Evolutionary conservation across 2,888 invertebrate genomes (phyloP).

Genomic region (Micoletzkya japonica): DNA sequence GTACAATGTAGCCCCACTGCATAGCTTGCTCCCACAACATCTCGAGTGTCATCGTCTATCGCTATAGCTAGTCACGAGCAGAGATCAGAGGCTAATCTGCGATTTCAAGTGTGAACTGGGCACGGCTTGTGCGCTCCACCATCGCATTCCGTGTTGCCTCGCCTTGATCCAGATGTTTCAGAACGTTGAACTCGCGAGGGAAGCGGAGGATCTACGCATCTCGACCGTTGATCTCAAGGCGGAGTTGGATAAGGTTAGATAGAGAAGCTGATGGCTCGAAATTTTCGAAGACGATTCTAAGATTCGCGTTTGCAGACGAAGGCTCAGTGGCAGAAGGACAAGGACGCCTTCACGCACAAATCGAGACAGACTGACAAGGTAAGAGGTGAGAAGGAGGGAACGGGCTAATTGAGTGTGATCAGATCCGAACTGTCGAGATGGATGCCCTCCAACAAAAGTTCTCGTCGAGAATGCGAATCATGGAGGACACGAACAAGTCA

Average conservation of each 20-base stretch:
- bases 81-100: too few species aligned
- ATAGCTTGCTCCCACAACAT: too few species aligned
- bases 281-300: too few species aligned
- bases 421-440: slow-evolving; percentile 53
- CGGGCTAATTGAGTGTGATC: background rate
- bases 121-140: too few species aligned
- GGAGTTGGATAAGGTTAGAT: slow-evolving; percentile 44
- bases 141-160: too few species aligned
- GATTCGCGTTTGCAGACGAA: slow-evolving; percentile 29
- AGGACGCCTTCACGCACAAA: slow-evolving; percentile 57
- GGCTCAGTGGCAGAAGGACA: slow-evolving; percentile 51
- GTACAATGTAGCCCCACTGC: too few species aligned
- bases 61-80: too few species aligned
- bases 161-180: too few species aligned
- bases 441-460: slow-evolving; percentile 63
- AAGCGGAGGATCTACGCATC: slow-evolving; percentile 47
- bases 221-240: slow-evolving; percentile 56
- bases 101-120: too few species aligned
- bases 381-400: background rate
- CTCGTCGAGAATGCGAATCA: slow-evolving; percentile 61
- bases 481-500: slow-evolving; percentile 63
- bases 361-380: slow-evolving; percentile 60
- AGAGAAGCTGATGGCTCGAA: background rate
- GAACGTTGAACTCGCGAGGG: slow-evolving; percentile 43
- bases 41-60: too few species aligned